These are phyloP conservation scores for Microcebus tavaratra DNA, from an alignment of 2,113 vertebrate species.

Conservation along the genomic window DNA sequence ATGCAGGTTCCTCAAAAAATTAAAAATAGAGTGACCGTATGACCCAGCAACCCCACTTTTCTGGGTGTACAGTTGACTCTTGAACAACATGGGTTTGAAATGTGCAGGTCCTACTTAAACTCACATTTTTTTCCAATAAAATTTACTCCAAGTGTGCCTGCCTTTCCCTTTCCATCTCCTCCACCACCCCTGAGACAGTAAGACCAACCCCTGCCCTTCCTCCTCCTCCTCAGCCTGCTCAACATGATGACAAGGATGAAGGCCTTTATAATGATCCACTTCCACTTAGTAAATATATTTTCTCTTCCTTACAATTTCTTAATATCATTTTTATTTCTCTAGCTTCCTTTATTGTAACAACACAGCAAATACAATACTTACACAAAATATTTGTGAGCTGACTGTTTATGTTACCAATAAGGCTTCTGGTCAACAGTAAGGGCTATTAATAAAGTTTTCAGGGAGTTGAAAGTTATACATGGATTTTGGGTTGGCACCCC, in stretches of 20 bases:
- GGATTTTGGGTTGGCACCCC: neutral
- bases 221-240: neutral
- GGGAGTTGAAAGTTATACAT: neutral
- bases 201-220: neutral
- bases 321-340: neutral
- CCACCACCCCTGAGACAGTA: neutral
- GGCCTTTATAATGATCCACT: neutral
- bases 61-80: neutral
- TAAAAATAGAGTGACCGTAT: neutral
- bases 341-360: neutral
- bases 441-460: neutral
- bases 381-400: neutral
- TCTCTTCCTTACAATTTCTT: neutral
- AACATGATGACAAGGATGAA: neutral
- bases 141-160: neutral
- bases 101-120: neutral
- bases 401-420: neutral
- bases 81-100: neutral
- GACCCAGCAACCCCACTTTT: neutral
- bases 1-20: neutral
- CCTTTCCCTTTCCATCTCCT: neutral
- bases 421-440: neutral
- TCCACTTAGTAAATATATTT: neutral
- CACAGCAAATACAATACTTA: neutral
- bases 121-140: neutral